Conservation (phyloP, 2,113 vertebrate genomes). For the Saimiri boliviensis region DNA sequence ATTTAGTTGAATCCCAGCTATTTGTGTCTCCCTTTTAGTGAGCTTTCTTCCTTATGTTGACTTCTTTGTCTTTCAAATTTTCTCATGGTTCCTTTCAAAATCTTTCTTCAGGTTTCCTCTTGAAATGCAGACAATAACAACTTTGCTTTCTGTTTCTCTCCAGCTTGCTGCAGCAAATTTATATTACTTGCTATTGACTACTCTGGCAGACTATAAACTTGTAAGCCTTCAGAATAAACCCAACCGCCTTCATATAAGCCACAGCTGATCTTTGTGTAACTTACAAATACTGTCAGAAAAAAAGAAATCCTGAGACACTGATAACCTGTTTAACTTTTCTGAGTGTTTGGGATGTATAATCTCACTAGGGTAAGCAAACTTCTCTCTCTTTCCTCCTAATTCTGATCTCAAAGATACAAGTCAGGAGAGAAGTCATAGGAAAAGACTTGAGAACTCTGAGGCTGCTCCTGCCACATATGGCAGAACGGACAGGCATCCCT, state of each 20-base stretch:
- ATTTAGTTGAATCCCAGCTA: not conserved
- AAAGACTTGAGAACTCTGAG: fast-evolving
- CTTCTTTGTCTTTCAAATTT: not conserved
- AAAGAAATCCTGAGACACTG: not conserved
- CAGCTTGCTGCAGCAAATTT: not conserved
- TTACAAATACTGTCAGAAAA: not conserved
- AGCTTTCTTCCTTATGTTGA: not conserved
- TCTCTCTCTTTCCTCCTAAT: not conserved
- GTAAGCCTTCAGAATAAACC: not conserved
- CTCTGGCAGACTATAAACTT: not conserved
- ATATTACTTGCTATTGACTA: not conserved
- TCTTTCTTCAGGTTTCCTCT: not conserved
- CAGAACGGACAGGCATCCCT: fast-evolving
- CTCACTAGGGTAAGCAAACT: not conserved
- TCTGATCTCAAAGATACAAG: not conserved
- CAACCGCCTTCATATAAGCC: not conserved
- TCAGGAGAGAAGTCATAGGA: not conserved
- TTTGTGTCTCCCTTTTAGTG: not conserved
- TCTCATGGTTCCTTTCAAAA: not conserved
- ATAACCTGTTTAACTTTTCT: not conserved
- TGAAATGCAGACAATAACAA: not conserved
- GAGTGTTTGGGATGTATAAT: not conserved
- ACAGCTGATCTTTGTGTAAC: not conserved
- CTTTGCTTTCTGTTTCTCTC: not conserved
- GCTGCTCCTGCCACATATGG: too few relatives aligned